These are phyloP conservation scores for Cygnus olor DNA, from an alignment of 2,797 vertebrate species.

Conservation along the genomic window DNA sequence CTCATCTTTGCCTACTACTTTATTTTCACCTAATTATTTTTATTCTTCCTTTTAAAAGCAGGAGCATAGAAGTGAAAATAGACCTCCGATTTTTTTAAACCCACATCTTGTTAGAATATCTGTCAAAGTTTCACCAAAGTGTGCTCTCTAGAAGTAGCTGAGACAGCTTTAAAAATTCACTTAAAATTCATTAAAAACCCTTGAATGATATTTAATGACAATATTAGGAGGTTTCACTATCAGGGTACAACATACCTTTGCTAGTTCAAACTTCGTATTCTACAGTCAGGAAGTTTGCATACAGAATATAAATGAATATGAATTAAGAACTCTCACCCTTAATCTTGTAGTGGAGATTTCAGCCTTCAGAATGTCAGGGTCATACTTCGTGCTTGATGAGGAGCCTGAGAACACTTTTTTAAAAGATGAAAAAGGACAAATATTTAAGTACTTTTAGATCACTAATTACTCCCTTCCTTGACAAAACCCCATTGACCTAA, in stretches of 20 bases:
- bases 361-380: constrained; percentile 88
- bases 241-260: background rate
- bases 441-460: constrained; percentile 8
- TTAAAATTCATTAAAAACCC: constrained; percentile 1
- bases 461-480: background rate
- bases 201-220: background rate
- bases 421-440: constrained; percentile 19
- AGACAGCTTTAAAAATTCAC: constrained; percentile 1
- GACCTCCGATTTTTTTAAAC: background rate
- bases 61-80: background rate
- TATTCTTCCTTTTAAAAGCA: background rate
- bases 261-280: background rate
- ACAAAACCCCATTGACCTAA: background rate
- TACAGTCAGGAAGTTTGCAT: background rate
- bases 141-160: background rate
- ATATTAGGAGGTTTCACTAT: background rate
- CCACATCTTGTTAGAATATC: background rate
- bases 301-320: background rate
- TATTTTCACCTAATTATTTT: background rate
- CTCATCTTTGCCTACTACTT: background rate
- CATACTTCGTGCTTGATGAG: constrained; percentile 87
- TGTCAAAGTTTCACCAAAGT: background rate
- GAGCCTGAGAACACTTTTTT: constrained; percentile 85
- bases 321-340: constrained; percentile 78
- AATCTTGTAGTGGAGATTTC: constrained; percentile 87